phyloP scores from a whole-genome alignment of 2,888 invertebrate species.

The Drosophila infuscata region DNA sequence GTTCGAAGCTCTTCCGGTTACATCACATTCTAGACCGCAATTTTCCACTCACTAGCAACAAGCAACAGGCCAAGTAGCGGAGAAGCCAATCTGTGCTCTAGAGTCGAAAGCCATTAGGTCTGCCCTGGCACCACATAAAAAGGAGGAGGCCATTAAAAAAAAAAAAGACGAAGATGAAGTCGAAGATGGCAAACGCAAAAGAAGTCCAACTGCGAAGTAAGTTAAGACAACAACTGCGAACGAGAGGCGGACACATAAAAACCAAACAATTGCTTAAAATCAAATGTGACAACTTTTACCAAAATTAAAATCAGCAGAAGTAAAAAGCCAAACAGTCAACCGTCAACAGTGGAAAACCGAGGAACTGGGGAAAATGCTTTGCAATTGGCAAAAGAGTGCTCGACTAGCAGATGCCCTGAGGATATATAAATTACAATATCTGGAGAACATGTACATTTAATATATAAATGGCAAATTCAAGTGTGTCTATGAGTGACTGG shows the following conservation, averaged over 20 bases:
- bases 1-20: constrained; percentile 49
- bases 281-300: constrained; percentile 80
- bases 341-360: constrained; percentile 26
- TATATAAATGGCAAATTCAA: background rate
- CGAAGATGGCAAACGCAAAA: background rate
- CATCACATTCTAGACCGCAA: constrained; percentile 53
- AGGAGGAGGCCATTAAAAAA: constrained; percentile 46
- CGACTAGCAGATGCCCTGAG: constrained; percentile 16
- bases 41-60: constrained; percentile 53
- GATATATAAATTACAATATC: background rate
- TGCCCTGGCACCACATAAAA: constrained; percentile 47
- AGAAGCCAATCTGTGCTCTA: constrained; percentile 48
- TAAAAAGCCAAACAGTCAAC: constrained; percentile 47
- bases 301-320: constrained; percentile 76
- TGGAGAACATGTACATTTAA: background rate
- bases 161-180: constrained; percentile 20
- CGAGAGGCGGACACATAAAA: constrained; percentile 66
- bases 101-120: constrained; percentile 52
- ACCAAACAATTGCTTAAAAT: constrained; percentile 79
- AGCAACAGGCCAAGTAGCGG: constrained; percentile 30
- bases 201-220: constrained; percentile 47
- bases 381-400: background rate
- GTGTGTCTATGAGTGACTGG: no score
- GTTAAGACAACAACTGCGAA: constrained; percentile 60
- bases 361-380: background rate